These are phyloP conservation scores for Pagetopsis macropterus DNA, from an alignment of 2,797 vertebrate species.

Conservation along the genomic window DNA sequence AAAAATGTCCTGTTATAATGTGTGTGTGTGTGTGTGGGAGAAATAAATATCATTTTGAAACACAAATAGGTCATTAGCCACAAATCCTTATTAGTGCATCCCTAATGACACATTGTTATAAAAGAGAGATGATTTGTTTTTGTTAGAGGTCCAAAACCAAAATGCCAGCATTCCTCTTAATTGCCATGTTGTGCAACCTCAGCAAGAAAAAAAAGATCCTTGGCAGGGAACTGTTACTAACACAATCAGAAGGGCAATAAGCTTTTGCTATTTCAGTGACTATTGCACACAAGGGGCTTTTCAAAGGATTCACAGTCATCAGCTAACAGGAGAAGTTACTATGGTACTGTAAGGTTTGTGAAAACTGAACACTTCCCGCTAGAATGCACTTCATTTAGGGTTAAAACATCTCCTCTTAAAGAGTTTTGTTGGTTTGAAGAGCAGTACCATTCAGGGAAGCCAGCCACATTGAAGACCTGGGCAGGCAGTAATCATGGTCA, in stretches of 20 bases:
- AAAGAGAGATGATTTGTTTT: slow-evolving; percentile 54
- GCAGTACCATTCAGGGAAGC: slow-evolving; percentile 85
- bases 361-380: slow-evolving; percentile 51
- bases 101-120: slow-evolving; percentile 47
- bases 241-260: slow-evolving; percentile 60
- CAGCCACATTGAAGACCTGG: slow-evolving; percentile 83
- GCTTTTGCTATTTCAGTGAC: slow-evolving; percentile 48
- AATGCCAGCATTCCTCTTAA: slow-evolving; percentile 73
- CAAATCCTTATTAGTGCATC: slow-evolving; percentile 61
- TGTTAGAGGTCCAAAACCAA: slow-evolving; percentile 57
- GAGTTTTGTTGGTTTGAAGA: slow-evolving; percentile 72
- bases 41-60: slow-evolving; percentile 28
- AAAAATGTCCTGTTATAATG: slow-evolving; percentile 42
- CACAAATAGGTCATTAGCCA: slow-evolving; percentile 51
- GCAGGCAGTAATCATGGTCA: slow-evolving; percentile 89
- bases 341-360: slow-evolving; percentile 39
- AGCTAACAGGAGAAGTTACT: slow-evolving; percentile 60
- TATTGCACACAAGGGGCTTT: slow-evolving; percentile 63
- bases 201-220: slow-evolving; percentile 56
- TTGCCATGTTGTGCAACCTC: slow-evolving; percentile 68
- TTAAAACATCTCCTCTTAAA: slow-evolving; percentile 58
- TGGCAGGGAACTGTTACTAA: slow-evolving; percentile 62
- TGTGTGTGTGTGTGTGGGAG: not conserved
- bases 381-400: slow-evolving; percentile 51
- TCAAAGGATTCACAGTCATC: slow-evolving; percentile 58